phyloP scores from a whole-genome alignment of 1,140 invertebrate genomes.

The Tribolium castaneum region DNA sequence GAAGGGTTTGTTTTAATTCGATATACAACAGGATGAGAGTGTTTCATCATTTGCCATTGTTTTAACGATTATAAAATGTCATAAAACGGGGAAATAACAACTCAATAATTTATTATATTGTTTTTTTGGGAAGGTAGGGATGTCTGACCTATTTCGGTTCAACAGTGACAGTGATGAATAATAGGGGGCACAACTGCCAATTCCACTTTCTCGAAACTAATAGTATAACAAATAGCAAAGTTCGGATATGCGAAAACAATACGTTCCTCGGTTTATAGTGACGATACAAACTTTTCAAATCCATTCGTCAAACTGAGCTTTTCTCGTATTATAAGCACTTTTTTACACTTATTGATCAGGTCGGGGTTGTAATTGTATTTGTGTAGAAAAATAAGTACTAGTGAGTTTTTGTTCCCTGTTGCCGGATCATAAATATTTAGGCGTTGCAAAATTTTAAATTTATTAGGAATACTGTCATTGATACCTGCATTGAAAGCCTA shows the following conservation, averaged over 20 bases:
- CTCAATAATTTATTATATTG: neutral
- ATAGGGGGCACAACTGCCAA: conserved; percentile 27
- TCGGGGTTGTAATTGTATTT: too few relatives aligned
- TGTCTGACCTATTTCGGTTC: conserved; percentile 4
- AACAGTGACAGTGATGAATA: conserved; percentile 30
- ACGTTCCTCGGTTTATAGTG: neutral
- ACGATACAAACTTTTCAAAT: conserved; percentile 6
- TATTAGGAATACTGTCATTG: conserved; percentile 35
- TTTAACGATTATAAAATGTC: neutral
- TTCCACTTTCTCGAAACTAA: conserved; percentile 25
- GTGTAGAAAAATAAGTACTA: too few relatives aligned
- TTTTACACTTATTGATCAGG: neutral
- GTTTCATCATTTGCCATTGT: neutral
- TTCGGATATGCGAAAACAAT: neutral
- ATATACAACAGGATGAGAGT: neutral
- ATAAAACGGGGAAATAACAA: neutral
- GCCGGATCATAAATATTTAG: neutral
- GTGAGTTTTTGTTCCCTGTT: neutral
- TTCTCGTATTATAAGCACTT: neutral
- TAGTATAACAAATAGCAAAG: conserved; percentile 34
- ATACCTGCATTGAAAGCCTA: conserved; percentile 25
- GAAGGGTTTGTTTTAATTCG: conserved; percentile 19
- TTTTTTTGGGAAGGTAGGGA: conserved; percentile 9
- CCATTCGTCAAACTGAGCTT: neutral
- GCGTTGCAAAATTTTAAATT: conserved; percentile 28